Conservation (phyloP, 2,888 invertebrate species). For the Tinea semifulvella region DNA sequence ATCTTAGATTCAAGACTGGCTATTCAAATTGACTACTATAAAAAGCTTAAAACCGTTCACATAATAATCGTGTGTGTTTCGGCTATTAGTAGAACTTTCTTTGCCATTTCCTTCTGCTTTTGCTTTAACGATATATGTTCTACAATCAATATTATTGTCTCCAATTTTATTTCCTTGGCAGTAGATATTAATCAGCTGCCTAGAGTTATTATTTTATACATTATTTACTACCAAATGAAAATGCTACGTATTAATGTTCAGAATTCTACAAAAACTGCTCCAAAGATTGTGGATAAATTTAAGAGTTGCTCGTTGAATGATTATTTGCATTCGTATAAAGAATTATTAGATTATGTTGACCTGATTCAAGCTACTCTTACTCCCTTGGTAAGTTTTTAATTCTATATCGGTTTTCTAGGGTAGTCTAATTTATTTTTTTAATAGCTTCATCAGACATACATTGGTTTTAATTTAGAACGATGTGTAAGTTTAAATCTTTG, state of each 20-base stretch:
- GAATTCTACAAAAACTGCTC: not conserved
- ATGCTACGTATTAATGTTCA: not conserved
- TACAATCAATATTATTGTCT: not conserved
- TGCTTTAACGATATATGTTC: slow-evolving; percentile 2
- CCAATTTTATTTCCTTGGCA: slow-evolving; percentile 1
- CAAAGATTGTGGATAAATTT: no score
- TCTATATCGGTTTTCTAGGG: no score
- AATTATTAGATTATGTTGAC: no score
- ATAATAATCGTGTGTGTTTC: not conserved
- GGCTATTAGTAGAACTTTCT: not conserved
- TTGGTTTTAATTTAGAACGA: no score
- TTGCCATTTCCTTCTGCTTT: not conserved
- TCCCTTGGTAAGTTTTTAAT: not conserved
- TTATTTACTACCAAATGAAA: not conserved
- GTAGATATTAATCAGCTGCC: slow-evolving; percentile 4
- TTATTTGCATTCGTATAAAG: no score
- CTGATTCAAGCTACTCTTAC: no score
- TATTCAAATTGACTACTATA: not conserved
- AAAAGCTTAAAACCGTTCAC: not conserved
- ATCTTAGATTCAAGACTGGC: not conserved
- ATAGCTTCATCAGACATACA: no score
- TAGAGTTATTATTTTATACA: slow-evolving; percentile 1
- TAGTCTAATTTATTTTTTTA: no score
- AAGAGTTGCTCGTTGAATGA: no score
- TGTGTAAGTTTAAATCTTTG: no score